Evolutionary conservation across 2,113 vertebrate species (phyloP).

Genomic region (Sitta europaea): DNA sequence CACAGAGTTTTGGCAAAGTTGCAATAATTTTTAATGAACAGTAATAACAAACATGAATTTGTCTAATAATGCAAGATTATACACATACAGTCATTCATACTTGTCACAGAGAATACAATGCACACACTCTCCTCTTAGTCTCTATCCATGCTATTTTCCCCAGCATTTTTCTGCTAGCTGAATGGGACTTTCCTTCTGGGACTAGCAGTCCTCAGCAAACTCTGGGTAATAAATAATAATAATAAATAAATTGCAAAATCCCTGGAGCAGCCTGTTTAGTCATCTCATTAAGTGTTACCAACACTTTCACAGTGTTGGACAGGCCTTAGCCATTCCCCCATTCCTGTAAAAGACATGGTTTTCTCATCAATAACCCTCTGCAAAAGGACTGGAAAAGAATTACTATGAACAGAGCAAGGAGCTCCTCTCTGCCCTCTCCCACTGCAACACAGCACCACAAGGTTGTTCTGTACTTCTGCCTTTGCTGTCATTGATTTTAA

Average conservation of each 20-base stretch:
- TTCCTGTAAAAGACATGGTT: conserved; percentile 15
- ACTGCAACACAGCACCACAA: background rate
- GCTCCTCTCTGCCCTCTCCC: background rate
- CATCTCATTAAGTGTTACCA: conserved; percentile 50
- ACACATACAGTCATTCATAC: background rate
- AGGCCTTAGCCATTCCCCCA: background rate
- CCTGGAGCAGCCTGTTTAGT: conserved; percentile 38
- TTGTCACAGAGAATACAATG: background rate
- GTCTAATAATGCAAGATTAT: background rate
- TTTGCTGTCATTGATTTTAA: background rate
- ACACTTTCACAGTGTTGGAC: conserved; percentile 37
- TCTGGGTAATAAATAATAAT: conserved; percentile 51
- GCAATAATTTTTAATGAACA: background rate
- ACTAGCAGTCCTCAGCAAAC: conserved; percentile 5
- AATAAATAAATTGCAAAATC: conserved; percentile 28
- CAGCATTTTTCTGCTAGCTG: background rate
- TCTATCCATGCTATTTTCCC: background rate
- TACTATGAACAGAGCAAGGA: background rate
- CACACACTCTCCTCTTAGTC: background rate
- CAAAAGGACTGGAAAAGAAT: background rate
- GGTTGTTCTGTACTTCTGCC: background rate
- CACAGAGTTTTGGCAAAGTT: background rate
- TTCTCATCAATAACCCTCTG: conserved; percentile 38
- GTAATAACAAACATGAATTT: background rate
- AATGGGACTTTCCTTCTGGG: conserved; percentile 7